Conservation (phyloP, 2,113 vertebrate genomes). For the Phoxinus phoxinus region DNA sequence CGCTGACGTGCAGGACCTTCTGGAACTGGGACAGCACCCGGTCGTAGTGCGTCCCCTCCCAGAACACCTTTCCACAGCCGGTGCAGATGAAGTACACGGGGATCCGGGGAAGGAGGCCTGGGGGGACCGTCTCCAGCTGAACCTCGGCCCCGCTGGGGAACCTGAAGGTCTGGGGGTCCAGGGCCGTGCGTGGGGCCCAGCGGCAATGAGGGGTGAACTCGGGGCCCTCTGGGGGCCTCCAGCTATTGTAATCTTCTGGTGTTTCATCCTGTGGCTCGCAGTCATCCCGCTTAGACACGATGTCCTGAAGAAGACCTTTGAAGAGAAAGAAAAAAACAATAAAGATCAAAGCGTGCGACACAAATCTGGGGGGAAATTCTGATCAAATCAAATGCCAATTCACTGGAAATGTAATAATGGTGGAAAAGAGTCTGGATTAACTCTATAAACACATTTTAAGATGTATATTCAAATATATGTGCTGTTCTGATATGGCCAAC, state of each 20-base stretch:
- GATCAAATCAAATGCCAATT: neutral
- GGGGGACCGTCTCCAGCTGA: conserved; percentile 76
- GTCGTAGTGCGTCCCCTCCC: conserved; percentile 88
- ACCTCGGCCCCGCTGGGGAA: conserved; percentile 59
- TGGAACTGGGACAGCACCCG: conserved; percentile 76
- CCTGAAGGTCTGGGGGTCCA: conserved; percentile 50
- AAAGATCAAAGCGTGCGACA: neutral
- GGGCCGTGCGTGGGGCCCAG: conserved; percentile 62
- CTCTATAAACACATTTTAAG: neutral
- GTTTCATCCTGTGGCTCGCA: conserved; percentile 18
- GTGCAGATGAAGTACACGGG: conserved; percentile 80
- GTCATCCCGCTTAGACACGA: conserved; percentile 20
- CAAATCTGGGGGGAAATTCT: neutral
- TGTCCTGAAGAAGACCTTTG: conserved; percentile 54
- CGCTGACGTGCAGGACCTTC: conserved; percentile 69
- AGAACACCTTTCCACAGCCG: conserved; percentile 87
- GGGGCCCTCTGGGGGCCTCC: conserved; percentile 63
- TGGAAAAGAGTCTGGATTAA: neutral
- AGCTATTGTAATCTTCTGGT: conserved; percentile 50
- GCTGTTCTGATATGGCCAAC: neutral
- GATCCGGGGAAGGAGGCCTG: conserved; percentile 71
- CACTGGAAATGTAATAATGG: neutral
- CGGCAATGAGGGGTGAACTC: conserved; percentile 59
- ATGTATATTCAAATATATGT: neutral
- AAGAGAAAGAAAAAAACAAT: neutral